These are phyloP conservation scores for Heterotis niloticus DNA, from an alignment of 2,113 vertebrate genomes.

Conservation along the genomic window DNA sequence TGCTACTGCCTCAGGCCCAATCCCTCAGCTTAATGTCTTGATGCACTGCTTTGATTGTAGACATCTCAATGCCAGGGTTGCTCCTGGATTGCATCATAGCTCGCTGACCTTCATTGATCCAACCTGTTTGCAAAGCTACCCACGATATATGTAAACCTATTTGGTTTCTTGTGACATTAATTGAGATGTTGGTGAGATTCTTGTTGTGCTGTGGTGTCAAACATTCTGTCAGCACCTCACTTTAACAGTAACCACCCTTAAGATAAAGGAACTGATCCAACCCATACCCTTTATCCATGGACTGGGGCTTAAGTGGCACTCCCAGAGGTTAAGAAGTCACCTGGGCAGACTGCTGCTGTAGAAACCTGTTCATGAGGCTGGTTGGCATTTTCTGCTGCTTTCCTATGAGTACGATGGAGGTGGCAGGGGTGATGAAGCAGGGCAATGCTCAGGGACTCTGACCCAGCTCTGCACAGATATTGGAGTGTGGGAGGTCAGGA, in stretches of 20 bases:
- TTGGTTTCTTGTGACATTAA: background rate
- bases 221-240: background rate
- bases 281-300: background rate
- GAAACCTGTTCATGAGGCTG: no score
- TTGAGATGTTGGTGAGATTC: background rate
- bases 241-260: no score
- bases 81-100: constrained; percentile 26
- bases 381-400: no score
- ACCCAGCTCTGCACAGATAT: constrained; percentile 12
- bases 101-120: background rate
- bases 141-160: background rate
- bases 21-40: background rate
- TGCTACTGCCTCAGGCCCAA: background rate
- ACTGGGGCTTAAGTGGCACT: background rate
- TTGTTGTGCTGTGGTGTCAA: background rate
- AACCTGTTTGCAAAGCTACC: background rate
- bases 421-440: constrained; percentile 15
- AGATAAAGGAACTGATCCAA: no score
- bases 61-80: constrained; percentile 4
- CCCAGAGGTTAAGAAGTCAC: background rate
- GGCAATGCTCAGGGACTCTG: constrained; percentile 7
- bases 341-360: background rate
- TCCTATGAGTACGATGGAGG: background rate
- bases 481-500: constrained; percentile 3
- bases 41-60: background rate